Conservation (phyloP, 2,888 invertebrate genomes). For the Apotomis capreana region DNA sequence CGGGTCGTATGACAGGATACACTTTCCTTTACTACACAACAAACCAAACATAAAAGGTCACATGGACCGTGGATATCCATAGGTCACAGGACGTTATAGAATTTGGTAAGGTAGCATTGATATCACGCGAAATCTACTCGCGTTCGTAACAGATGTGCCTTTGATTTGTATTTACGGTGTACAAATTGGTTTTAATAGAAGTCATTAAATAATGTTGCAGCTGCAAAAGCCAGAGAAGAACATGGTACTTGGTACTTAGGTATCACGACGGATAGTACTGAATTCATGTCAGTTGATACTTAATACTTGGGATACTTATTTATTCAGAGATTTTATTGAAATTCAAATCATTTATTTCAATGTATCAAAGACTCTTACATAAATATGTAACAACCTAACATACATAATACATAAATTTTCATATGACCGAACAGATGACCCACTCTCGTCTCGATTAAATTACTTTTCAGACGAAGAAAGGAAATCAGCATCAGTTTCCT, state of each 20-base stretch:
- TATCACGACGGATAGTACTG: too few relatives aligned
- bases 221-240: background rate
- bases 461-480: too few relatives aligned
- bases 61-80: background rate
- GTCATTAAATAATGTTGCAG: constrained; percentile 29
- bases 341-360: too few relatives aligned
- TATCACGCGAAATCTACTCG: constrained; percentile 74
- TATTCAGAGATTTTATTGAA: too few relatives aligned
- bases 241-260: too few relatives aligned
- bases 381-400: too few relatives aligned
- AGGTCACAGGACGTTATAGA: background rate
- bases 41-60: background rate
- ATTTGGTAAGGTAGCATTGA: constrained; percentile 52
- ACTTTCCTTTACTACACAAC: constrained; percentile 56
- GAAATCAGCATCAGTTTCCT: too few relatives aligned
- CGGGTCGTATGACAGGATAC: constrained; percentile 81
- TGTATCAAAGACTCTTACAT: too few relatives aligned
- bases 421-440: too few relatives aligned
- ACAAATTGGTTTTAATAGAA: constrained; percentile 40
- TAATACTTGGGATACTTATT: too few relatives aligned
- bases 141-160: constrained; percentile 70
- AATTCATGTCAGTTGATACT: background rate
- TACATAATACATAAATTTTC: too few relatives aligned
- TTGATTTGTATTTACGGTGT: constrained; percentile 47
- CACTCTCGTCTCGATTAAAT: too few relatives aligned